A percentile compares a stretch with the other conserved stretches of the same genome.
Evolutionary conservation across 2,888 invertebrate genomes (phyloP).

Genomic region (Periphyllus acericola): DNA sequence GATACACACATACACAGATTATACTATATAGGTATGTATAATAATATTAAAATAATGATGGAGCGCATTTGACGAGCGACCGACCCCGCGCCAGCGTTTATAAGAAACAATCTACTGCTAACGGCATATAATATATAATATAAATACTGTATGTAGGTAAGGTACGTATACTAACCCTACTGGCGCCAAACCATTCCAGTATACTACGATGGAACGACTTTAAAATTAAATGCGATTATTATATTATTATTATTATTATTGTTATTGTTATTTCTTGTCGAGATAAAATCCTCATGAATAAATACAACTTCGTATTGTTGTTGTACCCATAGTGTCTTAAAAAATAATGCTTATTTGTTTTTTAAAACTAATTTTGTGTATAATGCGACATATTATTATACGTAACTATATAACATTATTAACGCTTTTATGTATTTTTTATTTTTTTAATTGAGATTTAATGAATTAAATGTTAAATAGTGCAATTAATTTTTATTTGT

Average conservation of each 20-base stretch:
- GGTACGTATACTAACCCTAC: background rate
- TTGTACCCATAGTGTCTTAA: background rate
- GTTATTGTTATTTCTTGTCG: background rate
- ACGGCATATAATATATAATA: background rate
- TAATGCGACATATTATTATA: background rate
- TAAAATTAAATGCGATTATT: conserved; percentile 29
- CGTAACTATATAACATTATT: no score
- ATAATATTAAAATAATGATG: conserved; percentile 32
- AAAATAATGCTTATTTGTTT: background rate
- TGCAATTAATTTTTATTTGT: no score
- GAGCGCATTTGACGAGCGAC: conserved; percentile 22
- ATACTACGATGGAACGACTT: conserved; percentile 1
- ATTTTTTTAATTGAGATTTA: background rate
- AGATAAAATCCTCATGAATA: conserved; percentile 28
- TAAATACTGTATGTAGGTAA: background rate
- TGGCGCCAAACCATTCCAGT: conserved; percentile 31
- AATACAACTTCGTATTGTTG: conserved; percentile 3
- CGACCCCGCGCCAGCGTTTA: background rate
- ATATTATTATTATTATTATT: conserved; percentile 22
- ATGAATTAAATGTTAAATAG: no score
- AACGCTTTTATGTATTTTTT: no score
- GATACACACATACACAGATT: background rate
- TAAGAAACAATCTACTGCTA: background rate
- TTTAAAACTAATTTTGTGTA: background rate
- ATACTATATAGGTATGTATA: background rate